Conservation (phyloP, 2,113 vertebrate genomes). For the Larimichthys crocea region DNA sequence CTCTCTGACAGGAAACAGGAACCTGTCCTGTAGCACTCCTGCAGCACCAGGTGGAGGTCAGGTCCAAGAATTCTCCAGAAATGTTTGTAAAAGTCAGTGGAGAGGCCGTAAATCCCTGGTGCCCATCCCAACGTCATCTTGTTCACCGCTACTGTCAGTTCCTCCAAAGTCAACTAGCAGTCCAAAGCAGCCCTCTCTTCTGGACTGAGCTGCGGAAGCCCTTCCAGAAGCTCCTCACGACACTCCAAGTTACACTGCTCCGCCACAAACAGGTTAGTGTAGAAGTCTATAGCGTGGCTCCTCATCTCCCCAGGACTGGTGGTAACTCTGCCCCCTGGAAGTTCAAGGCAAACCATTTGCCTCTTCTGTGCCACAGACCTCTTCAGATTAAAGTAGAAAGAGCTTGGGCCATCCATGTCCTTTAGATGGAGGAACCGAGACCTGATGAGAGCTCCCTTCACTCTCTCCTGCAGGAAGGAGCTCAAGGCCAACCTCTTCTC, state of each 20-base stretch:
- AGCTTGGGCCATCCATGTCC: too few relatives aligned
- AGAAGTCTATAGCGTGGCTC: background rate
- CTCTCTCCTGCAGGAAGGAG: too few relatives aligned
- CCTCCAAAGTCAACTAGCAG: background rate
- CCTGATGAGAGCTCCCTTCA: too few relatives aligned
- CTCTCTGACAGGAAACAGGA: background rate
- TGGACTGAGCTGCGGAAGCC: too few relatives aligned
- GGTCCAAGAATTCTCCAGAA: background rate
- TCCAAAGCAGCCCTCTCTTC: too few relatives aligned
- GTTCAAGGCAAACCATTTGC: background rate
- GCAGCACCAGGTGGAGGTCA: background rate
- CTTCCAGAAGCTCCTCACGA: too few relatives aligned
- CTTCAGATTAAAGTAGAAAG: too few relatives aligned
- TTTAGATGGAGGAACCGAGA: too few relatives aligned
- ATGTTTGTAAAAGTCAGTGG: background rate
- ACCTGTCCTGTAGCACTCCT: background rate
- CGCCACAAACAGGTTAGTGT: too few relatives aligned
- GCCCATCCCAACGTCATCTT: background rate
- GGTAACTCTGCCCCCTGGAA: background rate
- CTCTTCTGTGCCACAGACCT: too few relatives aligned
- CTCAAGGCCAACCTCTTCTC: too few relatives aligned
- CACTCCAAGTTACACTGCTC: too few relatives aligned
- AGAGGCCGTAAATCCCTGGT: background rate
- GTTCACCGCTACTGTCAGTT: background rate
- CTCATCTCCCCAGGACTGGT: background rate